Percentiles rank a stretch among this genome's conserved stretches.
These are phyloP conservation scores for Antitype chi DNA, from an alignment of 2,888 invertebrate species.

Conservation along the genomic window DNA sequence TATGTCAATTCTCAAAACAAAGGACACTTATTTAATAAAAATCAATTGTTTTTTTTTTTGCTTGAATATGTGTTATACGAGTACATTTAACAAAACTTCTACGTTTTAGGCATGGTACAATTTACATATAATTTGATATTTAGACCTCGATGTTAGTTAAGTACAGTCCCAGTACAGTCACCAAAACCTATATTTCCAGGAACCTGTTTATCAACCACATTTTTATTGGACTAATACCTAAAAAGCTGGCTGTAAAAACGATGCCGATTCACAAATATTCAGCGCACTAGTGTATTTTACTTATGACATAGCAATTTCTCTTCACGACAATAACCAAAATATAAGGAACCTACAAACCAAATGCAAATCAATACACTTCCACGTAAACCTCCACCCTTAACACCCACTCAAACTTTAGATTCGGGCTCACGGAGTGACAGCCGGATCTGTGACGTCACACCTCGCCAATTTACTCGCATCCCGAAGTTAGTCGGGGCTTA, in stretches of 20 bases:
- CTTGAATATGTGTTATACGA: too few species aligned
- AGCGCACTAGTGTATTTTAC: not conserved
- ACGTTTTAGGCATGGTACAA: too few species aligned
- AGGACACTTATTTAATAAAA: not conserved
- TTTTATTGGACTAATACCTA: not conserved
- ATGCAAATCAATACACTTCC: conserved; percentile 29
- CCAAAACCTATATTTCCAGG: not conserved
- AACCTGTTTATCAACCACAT: not conserved
- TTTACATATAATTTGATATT: too few species aligned
- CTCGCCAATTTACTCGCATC: conserved; percentile 34
- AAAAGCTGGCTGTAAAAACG: not conserved
- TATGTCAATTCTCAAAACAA: not conserved
- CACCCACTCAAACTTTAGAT: conserved; percentile 41
- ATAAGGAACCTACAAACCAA: conserved; percentile 12
- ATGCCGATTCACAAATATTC: not conserved
- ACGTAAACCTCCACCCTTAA: conserved; percentile 25
- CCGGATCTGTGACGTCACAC: conserved; percentile 44
- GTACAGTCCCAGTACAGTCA: not conserved
- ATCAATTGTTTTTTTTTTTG: too few species aligned
- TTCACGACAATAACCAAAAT: not conserved
- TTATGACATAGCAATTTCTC: not conserved
- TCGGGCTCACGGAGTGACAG: conserved; percentile 15
- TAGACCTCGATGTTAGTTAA: not conserved
- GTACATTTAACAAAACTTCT: too few species aligned
- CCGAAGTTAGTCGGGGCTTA: conserved; percentile 40